Percentiles rank a stretch among this genome's conserved stretches.
phyloP scores from a whole-genome alignment of 2,113 vertebrate genomes.

The Cariama cristata region DNA sequence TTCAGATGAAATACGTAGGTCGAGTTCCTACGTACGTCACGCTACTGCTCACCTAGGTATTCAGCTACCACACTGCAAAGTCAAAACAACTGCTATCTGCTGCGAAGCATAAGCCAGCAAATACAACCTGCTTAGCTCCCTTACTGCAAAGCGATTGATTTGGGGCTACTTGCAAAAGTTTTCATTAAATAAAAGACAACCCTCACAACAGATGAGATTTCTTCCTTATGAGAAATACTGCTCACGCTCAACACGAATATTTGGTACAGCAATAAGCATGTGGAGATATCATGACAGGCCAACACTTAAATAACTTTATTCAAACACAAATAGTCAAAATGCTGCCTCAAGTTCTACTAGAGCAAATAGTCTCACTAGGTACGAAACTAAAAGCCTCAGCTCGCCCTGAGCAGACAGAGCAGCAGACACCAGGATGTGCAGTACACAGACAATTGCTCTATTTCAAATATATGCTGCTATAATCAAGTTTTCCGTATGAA shows the following conservation, averaged over 20 bases:
- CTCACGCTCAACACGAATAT: not conserved
- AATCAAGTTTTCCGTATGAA: not conserved
- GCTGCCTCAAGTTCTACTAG: not conserved
- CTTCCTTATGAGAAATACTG: not conserved
- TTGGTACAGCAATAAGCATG: not conserved
- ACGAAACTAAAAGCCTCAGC: not conserved
- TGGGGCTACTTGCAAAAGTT: not conserved
- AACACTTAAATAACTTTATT: conserved; percentile 30
- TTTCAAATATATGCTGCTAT: not conserved
- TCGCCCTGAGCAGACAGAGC: not conserved
- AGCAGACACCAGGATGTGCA: not conserved
- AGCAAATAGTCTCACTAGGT: not conserved
- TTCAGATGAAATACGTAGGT: not conserved
- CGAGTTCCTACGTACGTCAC: not conserved
- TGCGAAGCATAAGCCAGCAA: not conserved
- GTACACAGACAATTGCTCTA: not conserved
- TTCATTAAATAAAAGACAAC: not conserved
- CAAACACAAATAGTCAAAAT: not conserved
- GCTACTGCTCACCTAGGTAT: not conserved
- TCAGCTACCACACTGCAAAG: not conserved
- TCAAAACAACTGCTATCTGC: rapidly evolving
- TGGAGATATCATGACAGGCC: not conserved
- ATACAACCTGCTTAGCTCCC: not conserved
- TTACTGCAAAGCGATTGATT: not conserved
- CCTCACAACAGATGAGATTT: not conserved